Conservation (phyloP, 2,888 invertebrate species). For the Chorisops tibialis region DNA sequence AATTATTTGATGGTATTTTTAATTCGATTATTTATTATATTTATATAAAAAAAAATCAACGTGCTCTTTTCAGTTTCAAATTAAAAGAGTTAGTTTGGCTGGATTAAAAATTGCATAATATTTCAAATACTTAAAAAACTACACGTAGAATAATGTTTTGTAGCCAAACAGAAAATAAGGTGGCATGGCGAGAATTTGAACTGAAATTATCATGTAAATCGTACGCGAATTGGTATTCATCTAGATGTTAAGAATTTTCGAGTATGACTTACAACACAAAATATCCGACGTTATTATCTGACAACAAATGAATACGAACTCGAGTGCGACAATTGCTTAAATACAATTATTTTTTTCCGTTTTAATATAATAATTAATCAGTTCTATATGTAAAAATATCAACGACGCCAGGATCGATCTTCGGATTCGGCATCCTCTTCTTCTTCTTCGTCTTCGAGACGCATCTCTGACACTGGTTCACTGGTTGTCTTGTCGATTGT, state of each 20-base stretch:
- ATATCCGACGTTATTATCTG: background rate
- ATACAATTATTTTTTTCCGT: too few relatives aligned
- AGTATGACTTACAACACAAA: too few relatives aligned
- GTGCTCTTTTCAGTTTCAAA: constrained; percentile 3
- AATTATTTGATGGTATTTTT: background rate
- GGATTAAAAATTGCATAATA: too few relatives aligned
- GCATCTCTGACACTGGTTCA: constrained; percentile 58
- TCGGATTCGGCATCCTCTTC: constrained; percentile 83
- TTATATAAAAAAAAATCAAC: background rate
- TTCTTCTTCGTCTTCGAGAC: constrained; percentile 78
- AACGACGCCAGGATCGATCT: constrained; percentile 89
- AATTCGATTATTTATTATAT: background rate
- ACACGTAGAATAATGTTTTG: too few relatives aligned
- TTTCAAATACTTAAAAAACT: too few relatives aligned
- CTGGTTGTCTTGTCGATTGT: constrained; percentile 47
- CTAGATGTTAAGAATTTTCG: too few relatives aligned
- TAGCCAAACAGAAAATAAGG: too few relatives aligned
- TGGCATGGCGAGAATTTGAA: too few relatives aligned
- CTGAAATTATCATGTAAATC: too few relatives aligned
- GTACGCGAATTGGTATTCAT: too few relatives aligned
- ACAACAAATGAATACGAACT: constrained; percentile 1
- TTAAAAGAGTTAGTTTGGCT: too few relatives aligned
- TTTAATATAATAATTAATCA: background rate
- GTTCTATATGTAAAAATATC: constrained; percentile 46
- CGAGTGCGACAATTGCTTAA: background rate